These are phyloP conservation scores for Eleginops maclovinus DNA, from an alignment of 2,113 vertebrate genomes.

Conservation along the genomic window DNA sequence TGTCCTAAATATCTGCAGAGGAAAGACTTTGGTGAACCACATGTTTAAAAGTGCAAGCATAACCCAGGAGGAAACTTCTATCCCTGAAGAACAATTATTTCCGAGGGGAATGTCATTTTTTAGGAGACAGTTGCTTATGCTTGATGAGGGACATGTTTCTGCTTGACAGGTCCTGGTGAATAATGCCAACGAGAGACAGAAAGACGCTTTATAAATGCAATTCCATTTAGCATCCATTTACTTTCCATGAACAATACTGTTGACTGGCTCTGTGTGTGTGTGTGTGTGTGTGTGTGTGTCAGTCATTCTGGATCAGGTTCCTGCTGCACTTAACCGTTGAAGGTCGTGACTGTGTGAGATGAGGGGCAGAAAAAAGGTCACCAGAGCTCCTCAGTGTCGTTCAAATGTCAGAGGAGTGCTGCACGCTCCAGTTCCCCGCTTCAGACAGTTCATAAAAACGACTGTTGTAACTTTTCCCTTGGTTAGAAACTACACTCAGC, in stretches of 20 bases:
- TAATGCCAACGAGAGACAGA: background rate
- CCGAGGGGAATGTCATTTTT: too few species aligned
- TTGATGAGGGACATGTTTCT: background rate
- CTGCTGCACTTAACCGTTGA: slow-evolving; percentile 49
- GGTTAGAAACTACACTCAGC: background rate
- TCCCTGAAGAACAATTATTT: too few species aligned
- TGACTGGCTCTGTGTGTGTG: background rate
- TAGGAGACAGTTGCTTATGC: background rate
- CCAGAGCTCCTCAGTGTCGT: slow-evolving; percentile 14
- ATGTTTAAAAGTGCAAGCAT: too few species aligned
- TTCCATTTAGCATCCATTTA: background rate
- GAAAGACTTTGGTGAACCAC: too few species aligned
- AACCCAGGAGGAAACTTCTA: too few species aligned
- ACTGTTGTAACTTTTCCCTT: too few species aligned
- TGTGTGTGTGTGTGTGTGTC: background rate
- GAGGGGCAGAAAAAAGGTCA: slow-evolving; percentile 62
- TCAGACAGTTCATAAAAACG: background rate
- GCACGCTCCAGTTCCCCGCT: background rate
- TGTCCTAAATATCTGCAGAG: too few species aligned
- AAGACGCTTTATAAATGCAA: background rate
- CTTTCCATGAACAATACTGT: background rate
- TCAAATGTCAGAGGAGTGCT: slow-evolving; percentile 55
- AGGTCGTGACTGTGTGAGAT: slow-evolving; percentile 47
- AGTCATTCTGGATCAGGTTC: slow-evolving; percentile 57
- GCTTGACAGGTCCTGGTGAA: background rate